Evolutionary conservation across 1,140 invertebrate species (phyloP), one percentile per base, ranked within the genome.

Genomic region (Neoseiulus cucumeris): DNA sequence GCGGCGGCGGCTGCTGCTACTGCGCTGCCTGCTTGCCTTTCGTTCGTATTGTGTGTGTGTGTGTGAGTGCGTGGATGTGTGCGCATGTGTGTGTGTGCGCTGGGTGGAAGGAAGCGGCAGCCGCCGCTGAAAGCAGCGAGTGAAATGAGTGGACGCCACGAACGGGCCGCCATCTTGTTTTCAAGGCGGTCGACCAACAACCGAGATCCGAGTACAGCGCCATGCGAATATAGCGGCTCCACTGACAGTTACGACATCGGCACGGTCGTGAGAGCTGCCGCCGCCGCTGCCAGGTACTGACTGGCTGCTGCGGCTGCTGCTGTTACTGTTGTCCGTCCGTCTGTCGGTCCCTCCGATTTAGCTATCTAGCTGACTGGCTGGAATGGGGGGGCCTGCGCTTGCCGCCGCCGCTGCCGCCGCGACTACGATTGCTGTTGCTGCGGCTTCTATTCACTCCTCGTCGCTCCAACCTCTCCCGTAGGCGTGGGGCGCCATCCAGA

Each of bases 121-220:
- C 45, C 42, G 42, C 42, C 7, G 45, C 45, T 5, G 51, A 59
- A 59, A 59, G 14, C 51, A 39, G 33, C 33, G 4, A 39, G 33
- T 39, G 33, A 39, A 39, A 39, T 39, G 25, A 59, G 51, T 59
- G 51, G 51, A 59, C 51, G 51, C 51, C 22, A 18, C 51, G 51
- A 59, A 33, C 51, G 51, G 25, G 51, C 51, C 51, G 51, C 51
- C 51, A 59, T 59, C 51, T 59, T 59, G 51, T 17, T 29, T 59
- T 59, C 51, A 59, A 14, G 33, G 33, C 25, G 25, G 22, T 20
- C 51, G 51, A 59, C 51, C 14, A 20, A 59, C 18, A 7, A 28
- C 45, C 5, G 7, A 4, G 45, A 20, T 14, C 18, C 45, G 18
- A 22, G 45, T 28, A 20, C 45, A 39, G 33, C 33, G 33, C 33